phyloP scores from a whole-genome alignment of 2,113 vertebrate species.

The Crotalus helleri region DNA sequence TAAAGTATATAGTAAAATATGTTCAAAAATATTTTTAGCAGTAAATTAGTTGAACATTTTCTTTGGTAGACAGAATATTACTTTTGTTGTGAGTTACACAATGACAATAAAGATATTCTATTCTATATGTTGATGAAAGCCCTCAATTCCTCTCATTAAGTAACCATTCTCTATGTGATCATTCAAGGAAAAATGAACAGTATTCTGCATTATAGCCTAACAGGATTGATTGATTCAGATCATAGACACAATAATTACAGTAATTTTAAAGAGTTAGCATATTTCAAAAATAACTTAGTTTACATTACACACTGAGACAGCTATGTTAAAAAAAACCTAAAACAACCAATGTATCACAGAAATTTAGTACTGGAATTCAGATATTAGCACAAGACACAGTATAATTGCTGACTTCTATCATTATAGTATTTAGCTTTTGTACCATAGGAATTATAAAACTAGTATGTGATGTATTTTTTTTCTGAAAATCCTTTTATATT shows the following conservation, averaged over 20 bases:
- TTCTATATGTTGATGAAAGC: background rate
- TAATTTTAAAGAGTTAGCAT: background rate
- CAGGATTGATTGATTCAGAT: background rate
- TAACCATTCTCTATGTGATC: background rate
- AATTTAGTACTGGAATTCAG: background rate
- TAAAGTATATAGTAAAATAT: background rate
- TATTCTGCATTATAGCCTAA: background rate
- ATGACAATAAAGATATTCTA: too few relatives aligned
- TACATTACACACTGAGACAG: background rate
- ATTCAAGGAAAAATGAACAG: background rate
- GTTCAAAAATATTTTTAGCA: background rate
- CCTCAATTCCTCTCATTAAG: background rate
- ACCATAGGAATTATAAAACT: background rate
- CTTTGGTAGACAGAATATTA: background rate
- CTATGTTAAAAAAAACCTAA: background rate
- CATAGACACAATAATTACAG: background rate
- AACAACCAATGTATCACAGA: background rate
- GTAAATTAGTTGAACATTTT: background rate
- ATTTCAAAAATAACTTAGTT: background rate
- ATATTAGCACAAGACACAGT: background rate
- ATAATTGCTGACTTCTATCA: background rate
- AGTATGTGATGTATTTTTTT: background rate
- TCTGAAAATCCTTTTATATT: background rate
- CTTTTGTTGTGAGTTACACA: too few relatives aligned
- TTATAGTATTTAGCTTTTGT: background rate